A percentile compares a stretch with the other conserved stretches of the same genome.
These are phyloP conservation scores for Drosophila greeni DNA, from an alignment of 2,888 invertebrate genomes.

Conservation along the genomic window DNA sequence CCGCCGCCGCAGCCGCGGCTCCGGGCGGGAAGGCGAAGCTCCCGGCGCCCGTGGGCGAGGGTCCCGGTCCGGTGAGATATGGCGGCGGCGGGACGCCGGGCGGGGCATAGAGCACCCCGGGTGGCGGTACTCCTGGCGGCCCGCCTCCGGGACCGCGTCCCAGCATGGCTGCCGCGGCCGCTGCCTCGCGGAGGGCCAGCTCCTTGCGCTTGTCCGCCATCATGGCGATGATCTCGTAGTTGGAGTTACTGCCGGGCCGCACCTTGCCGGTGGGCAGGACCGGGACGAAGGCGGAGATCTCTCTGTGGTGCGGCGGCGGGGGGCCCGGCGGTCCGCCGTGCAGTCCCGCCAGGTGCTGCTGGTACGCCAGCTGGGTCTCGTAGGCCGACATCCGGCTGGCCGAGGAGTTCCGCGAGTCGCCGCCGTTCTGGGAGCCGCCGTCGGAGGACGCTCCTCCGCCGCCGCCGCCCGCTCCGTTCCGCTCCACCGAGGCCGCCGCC, in stretches of 20 bases:
- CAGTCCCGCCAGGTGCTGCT: slow-evolving; percentile 81
- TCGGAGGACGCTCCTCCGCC: slow-evolving; percentile 57
- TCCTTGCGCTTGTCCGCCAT: slow-evolving; percentile 94
- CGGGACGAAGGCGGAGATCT: slow-evolving; percentile 92
- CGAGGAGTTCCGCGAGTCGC: slow-evolving; percentile 75
- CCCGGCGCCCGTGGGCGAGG: slow-evolving; percentile 82
- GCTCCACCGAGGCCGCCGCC: slow-evolving; percentile 54
- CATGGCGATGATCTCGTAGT: slow-evolving; percentile 91
- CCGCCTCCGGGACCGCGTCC: slow-evolving; percentile 80
- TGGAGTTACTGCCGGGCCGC: slow-evolving; percentile 81
- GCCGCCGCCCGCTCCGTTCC: slow-evolving; percentile 20
- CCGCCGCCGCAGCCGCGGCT: slow-evolving; percentile 81
- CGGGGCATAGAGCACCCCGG: slow-evolving; percentile 81
- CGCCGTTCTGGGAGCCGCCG: slow-evolving; percentile 57
- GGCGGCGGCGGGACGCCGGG: slow-evolving; percentile 81
- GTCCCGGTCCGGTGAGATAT: slow-evolving; percentile 83
- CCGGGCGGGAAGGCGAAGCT: slow-evolving; percentile 85
- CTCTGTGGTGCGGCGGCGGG: slow-evolving; percentile 82
- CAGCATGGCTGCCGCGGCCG: slow-evolving; percentile 84
- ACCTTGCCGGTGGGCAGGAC: slow-evolving; percentile 90
- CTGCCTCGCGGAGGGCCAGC: slow-evolving; percentile 86
- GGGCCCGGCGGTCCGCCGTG: slow-evolving; percentile 53
- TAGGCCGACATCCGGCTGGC: slow-evolving; percentile 79
- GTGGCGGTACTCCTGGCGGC: slow-evolving; percentile 81
- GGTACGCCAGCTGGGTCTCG: slow-evolving; percentile 84